A percentile compares a stretch with the other conserved stretches of the same genome.
Conservation (phyloP, 1,140 invertebrate genomes). For the Drosophila sp. region DNA sequence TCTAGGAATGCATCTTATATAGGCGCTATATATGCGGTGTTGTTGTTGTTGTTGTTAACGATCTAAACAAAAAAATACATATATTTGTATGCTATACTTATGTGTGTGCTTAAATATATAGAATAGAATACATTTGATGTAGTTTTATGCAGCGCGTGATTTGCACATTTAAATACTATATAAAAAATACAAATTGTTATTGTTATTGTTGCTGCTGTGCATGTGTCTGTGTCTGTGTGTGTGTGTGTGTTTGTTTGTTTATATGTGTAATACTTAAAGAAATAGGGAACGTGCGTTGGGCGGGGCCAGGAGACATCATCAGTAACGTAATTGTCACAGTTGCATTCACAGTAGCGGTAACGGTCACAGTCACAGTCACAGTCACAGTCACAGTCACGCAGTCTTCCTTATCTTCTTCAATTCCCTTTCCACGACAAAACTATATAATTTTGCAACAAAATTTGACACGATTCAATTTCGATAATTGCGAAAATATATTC, state of each 20-base stretch:
- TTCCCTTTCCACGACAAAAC: too few relatives aligned
- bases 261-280: slow-evolving; percentile 52
- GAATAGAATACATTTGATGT: slow-evolving; percentile 64
- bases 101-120: slow-evolving; percentile 50
- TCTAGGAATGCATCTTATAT: slow-evolving; percentile 68
- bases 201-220: slow-evolving; percentile 43
- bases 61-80: slow-evolving; percentile 46
- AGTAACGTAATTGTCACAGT: slow-evolving; percentile 13
- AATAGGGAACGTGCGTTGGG: slow-evolving; percentile 33
- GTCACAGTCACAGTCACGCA: not conserved
- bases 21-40: slow-evolving; percentile 26
- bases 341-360: slow-evolving; percentile 7
- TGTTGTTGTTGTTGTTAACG: slow-evolving; percentile 14
- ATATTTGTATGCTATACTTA: slow-evolving; percentile 17
- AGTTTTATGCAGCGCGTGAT: slow-evolving; percentile 49
- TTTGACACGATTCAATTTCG: too few relatives aligned
- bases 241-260: slow-evolving; percentile 13
- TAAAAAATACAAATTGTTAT: slow-evolving; percentile 76
- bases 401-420: not conserved
- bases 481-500: too few relatives aligned
- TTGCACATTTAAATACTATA: slow-evolving; percentile 70
- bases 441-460: too few relatives aligned
- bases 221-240: slow-evolving; percentile 31
- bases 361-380: slow-evolving; percentile 12
- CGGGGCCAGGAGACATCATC: slow-evolving; percentile 28